Evolutionary conservation across 1,140 invertebrate species (phyloP), one percentile per base, ranked within the genome.

Genomic region (Meloidogyne floridensis): DNA sequence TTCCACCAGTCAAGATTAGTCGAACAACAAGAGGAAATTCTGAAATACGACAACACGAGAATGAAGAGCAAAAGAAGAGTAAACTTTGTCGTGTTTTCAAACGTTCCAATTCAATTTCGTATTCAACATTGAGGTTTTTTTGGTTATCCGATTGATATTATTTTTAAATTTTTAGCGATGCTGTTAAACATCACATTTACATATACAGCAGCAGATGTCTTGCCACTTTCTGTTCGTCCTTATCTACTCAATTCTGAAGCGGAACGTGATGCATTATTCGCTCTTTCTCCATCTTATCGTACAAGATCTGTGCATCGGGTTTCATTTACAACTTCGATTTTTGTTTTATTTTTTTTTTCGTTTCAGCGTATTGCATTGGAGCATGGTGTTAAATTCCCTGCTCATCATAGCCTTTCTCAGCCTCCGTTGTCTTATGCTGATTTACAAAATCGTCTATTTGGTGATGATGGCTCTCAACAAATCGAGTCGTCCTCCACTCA

Each of bases 161-260:
- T 56, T 18, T 74, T 54, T 7, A 20, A 74, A 11, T 96, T 96
- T 18, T 98, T 95, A 91, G 94, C 94, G n/a, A 94, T 95, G 11
- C 95, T 95, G 83, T 83, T 15, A 43, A 82, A 10, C 83, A 86
- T 0, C 96, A 99, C 96, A 0, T 98, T 99, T 86, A 90, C 90
- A 82, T 94, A 94, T 84, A 93, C 94, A 5, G 93, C 98, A 91
- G 93, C 94, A 80, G 95, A 97, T 90, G 95, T 96, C 5, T 91
- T 99, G 84, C 96, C 97, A 1, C 91, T 99, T 51, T 96, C 97
- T 10, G 95, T 97, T 90, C 95, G 97, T 88, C 97, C 97, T 0
- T 96, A 99, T 90, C 92, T 99, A 69, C 91, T 99, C 56, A 96
- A 98, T 87, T 96, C 83, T 71, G 83, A 95, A 90, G 94, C 95